Conservation (phyloP, 2,888 invertebrate species). For the Odontomyia ornata region DNA sequence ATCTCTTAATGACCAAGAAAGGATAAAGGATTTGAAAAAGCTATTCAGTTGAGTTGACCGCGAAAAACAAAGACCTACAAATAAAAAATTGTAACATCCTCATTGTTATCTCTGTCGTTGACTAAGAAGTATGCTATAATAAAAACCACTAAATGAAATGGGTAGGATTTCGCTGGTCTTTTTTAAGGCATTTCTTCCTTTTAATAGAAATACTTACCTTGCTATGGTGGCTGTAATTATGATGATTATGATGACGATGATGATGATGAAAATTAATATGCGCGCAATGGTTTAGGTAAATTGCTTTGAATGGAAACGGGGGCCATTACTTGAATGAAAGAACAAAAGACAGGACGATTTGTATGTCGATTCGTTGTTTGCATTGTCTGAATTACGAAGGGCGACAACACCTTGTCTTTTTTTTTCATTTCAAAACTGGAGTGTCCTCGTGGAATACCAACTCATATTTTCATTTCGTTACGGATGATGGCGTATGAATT, state of each 20-base stretch:
- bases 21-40: background rate
- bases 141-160: slow-evolving; percentile 8
- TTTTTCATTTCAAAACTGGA: background rate
- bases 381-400: background rate
- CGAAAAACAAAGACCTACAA: background rate
- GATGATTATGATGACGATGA: slow-evolving; percentile 16
- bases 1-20: background rate
- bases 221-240: slow-evolving; percentile 29
- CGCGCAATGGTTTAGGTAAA: slow-evolving; percentile 22
- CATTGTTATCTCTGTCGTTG: background rate
- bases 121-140: background rate
- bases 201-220: background rate
- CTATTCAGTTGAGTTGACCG: slow-evolving; percentile 1
- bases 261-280: slow-evolving; percentile 43
- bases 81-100: background rate
- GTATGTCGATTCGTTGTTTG: background rate
- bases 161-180: background rate
- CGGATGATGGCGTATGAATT: slow-evolving; percentile 3
- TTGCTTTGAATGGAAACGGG: slow-evolving; percentile 9
- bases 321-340: slow-evolving; percentile 27
- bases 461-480: background rate
- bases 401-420: background rate
- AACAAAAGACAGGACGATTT: slow-evolving; percentile 33
- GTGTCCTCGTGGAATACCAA: background rate
- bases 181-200: background rate